These are phyloP conservation scores for Phrynocephalus vlangalii DNA, from an alignment of 2,797 vertebrate genomes.

Conservation along the genomic window DNA sequence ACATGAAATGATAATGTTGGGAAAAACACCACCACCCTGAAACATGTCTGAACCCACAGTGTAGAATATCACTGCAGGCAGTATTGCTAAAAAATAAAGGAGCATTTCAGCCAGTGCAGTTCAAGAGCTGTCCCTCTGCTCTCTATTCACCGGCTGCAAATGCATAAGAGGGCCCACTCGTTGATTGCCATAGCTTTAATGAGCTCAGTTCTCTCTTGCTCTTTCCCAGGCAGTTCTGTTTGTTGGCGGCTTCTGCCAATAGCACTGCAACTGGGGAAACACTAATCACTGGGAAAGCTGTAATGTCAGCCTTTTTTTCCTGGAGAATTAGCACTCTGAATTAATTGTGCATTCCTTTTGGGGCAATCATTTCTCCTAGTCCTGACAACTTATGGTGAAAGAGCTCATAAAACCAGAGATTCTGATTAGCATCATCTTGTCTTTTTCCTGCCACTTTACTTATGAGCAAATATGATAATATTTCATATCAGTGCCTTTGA, in stretches of 20 bases:
- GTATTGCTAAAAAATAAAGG: neutral
- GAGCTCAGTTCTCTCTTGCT: neutral
- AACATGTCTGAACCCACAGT: neutral
- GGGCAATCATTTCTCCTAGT: neutral
- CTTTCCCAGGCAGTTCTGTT: neutral
- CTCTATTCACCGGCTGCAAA: neutral
- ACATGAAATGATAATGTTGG: neutral
- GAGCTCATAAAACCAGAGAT: constrained; percentile 8
- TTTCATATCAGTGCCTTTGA: constrained; percentile 4
- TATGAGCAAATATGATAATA: neutral
- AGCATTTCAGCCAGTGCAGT: no score
- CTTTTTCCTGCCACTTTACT: neutral
- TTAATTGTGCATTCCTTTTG: constrained; percentile 26
- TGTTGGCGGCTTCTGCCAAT: neutral
- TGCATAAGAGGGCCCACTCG: neutral
- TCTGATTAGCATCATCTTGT: constrained; percentile 4
- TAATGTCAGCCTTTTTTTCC: neutral
- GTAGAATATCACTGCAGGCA: neutral
- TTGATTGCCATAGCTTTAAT: neutral
- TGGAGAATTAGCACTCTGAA: constrained; percentile 5
- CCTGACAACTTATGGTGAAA: neutral
- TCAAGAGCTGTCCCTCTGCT: neutral
- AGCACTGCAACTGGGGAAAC: neutral
- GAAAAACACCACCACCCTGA: neutral
- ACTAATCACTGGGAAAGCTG: neutral